Base-by-base conservation (phyloP, 2,888 invertebrate genomes). In the Nipponacmea schrenckii region DNA sequence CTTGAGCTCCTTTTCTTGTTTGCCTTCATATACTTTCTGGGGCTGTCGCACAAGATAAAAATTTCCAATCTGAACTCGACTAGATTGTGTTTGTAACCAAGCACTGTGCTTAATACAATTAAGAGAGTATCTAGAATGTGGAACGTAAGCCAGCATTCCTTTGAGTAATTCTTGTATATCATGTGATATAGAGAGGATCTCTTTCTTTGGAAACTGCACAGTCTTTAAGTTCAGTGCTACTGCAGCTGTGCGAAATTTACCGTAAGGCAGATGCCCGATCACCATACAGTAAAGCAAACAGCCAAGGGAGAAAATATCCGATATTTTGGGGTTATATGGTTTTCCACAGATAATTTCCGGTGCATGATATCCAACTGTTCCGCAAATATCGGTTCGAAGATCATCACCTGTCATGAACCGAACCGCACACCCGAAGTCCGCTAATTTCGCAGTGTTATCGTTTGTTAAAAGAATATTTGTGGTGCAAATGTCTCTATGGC, bases 251-350 rank as follows among this genome's bases (percentile, higher is more conserved):
- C 77, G 78, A 64, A 81, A 78, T 10, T 78, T 70, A 14, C 83
- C 83, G 62, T 81, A 81, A 1, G 86, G 86, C 46, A 83, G 77
- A 64, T 77, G 79, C 20, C 85, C 84, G 27, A 83, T 81, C 48
- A 82, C 80, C 81, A 85, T 84, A 39, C 77, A 68, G 74, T 83
- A 84, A n/a, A 86, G 77, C 24, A 84, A 75, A 46, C 81, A 78
- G 1, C 85, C 86, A n/a, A 85, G 77, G 1, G 84, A 81, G 84
- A 84, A 86, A 45, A 85, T 73, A 71, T 86, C 86, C 0, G 77
- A 77, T 15, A 80, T 66, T 56, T 78, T 79, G 0, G 86, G 85
- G 72, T 85, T 82, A 74, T 83, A 85, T 0, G 83, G 79, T 3
- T 44, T 67, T 45, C 78, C 77, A 56, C 78, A 70, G 39, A 85